Evolutionary conservation across 2,113 vertebrate species (phyloP), one percentile per base, ranked within the genome.

Genomic region (Heterotilapia buettikoferi): DNA sequence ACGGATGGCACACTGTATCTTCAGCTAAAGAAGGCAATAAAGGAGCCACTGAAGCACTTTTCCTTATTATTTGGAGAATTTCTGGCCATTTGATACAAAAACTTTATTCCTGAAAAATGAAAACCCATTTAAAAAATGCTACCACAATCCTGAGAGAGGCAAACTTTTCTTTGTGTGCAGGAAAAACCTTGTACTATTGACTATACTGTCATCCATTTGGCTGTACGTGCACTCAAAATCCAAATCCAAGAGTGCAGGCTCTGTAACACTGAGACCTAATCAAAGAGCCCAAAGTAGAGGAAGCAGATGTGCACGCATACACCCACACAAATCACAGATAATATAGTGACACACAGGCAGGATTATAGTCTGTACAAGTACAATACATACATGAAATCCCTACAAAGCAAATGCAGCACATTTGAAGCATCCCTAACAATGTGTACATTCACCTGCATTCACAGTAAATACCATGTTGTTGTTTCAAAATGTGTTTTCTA

Each of bases 401-500:
- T 54, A 76, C 57, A 6, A n/a, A 79, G 14, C 36, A 31, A 66
- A 61, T 33, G n/a, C 10, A 76, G 56, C 59, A 80, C n/a, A 43
- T 78, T 87, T 21, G 40, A 80, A 71, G 43, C 24, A 54, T n/a
- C 19, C 13, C 11, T 29, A 63, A 84, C 68, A 16, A 82, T 36
- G 50, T 59, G 31, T 33, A 18, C 80, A 9, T 61, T 82, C 31
- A 59, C 9, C 10, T 24, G 45, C 63, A 16, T 36, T 68, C 52
- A 14, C 59, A 13, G 19, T 68, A 84, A 83, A 79, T 76, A 29
- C 54, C 84, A 40, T 57, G 19, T 86, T 29, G 11, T 57, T 85
- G 82, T 80, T 86, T 26, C 31, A 71, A 84, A 91, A 93, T 86
- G 84, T 89, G 86, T 91, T 92, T 92, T 84, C 89, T 38, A 88